Conservation (phyloP, 2,113 vertebrate species). For the Grallaria varia region DNA sequence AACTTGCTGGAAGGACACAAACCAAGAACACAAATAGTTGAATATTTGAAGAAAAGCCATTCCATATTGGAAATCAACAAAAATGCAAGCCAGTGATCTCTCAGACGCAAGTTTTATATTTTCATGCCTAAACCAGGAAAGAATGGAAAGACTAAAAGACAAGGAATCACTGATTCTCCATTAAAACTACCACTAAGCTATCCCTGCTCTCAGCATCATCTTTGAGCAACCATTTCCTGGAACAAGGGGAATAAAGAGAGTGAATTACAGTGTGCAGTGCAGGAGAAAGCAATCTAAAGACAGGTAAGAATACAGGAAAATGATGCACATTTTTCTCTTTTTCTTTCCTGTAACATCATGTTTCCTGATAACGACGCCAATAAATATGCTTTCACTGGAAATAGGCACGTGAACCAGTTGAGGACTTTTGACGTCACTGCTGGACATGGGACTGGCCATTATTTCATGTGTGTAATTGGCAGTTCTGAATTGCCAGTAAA, state of each 20-base stretch:
- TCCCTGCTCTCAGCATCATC: background rate
- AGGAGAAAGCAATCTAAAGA: background rate
- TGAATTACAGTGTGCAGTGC: background rate
- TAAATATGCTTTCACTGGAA: background rate
- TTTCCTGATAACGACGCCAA: background rate
- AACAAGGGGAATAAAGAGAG: background rate
- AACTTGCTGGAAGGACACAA: background rate
- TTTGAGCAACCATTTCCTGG: background rate
- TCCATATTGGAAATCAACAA: background rate
- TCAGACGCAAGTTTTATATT: background rate
- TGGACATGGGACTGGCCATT: background rate
- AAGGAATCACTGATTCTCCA: background rate
- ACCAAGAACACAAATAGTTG: background rate
- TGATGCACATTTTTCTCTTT: background rate
- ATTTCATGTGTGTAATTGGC: background rate
- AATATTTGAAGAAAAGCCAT: background rate
- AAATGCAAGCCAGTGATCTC: background rate
- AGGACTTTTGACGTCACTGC: background rate
- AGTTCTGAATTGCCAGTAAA: background rate
- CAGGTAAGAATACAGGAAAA: background rate
- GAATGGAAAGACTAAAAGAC: background rate
- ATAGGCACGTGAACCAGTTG: background rate
- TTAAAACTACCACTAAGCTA: background rate
- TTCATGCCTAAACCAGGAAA: background rate
- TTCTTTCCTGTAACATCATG: background rate